phyloP scores from a whole-genome alignment of 2,888 invertebrate species.

The Sepioteuthis lessoniana region DNA sequence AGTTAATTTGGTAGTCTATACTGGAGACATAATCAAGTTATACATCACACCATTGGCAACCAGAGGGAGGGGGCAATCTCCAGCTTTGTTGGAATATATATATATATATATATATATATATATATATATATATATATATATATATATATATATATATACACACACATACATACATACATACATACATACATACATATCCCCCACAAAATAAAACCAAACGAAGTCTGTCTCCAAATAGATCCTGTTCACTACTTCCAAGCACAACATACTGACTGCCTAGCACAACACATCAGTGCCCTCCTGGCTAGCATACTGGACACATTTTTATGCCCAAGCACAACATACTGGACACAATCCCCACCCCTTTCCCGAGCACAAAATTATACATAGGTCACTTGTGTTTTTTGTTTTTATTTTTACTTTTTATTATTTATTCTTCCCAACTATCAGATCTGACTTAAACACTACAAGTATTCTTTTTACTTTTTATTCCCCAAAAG shows the following conservation, averaged over 20 bases:
- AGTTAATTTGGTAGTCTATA: neutral
- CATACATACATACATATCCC: no score
- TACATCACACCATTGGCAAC: neutral
- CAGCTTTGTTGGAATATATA: neutral
- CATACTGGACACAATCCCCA: neutral
- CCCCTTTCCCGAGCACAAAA: constrained; percentile 12
- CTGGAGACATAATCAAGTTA: neutral
- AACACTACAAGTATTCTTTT: constrained; percentile 20
- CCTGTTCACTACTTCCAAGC: neutral
- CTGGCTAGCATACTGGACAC: constrained; percentile 33
- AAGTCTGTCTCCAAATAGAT: neutral
- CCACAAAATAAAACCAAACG: neutral
- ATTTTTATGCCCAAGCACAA: constrained; percentile 4
- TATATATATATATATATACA: no score
- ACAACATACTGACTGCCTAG: neutral
- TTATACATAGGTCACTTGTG: constrained; percentile 33
- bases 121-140: no score
- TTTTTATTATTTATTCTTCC: neutral
- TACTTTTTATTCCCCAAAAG: neutral
- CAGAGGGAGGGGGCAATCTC: neutral
- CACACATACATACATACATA: no score
- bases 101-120: no score
- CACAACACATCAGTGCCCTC: constrained; percentile 1
- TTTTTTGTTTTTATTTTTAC: neutral
- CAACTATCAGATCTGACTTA: constrained; percentile 33